Base-by-base conservation (phyloP, 2,113 vertebrate genomes). In the Oxygymnocypris stewartii region DNA sequence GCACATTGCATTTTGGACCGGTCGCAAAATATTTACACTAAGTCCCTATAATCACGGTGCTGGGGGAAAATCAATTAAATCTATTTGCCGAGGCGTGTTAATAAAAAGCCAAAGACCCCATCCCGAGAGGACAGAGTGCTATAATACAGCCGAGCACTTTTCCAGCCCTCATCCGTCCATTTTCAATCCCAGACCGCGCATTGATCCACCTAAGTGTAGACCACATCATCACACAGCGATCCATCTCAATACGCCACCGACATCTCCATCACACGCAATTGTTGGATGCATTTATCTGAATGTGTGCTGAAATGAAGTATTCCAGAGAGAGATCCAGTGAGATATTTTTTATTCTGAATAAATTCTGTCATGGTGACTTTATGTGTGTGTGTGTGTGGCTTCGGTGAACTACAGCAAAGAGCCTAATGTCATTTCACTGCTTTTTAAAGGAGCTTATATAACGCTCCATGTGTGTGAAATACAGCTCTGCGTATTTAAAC, bases 61-160 rank as follows among this genome's bases (percentile, higher is more conserved):
- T 61, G 65, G 44, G 14, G n/a, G 44, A 84, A 88, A 86, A 84
- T 84, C 88, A 81, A 88, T 88, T 84, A 76, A 76, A 87, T 87
- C 59, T 82, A 84, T 88, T 69, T 89, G 77, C 77, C 28, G 47
- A 71, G 82, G 35, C 12, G 20, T 35, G 85, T 65, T 85, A 89
- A 89, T 84, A 65, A 69, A 80, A 73, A 85, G 87, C 87, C 80
- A 82, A 42, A 54, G 81, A 35, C 61, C 74, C 61, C 12, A 80
- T 47, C 16, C 16, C 6, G 51, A 86, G 84, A 83, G 80, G 57
- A 49, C 81, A 84, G 31, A 14, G 57, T 54, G 76, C 10, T 88
- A 31, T 81, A 82, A 76, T 84, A 73, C 63, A 80, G 18, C 20
- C 14, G 2, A 40, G 47, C 51, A 57, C 35, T 23, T 71, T 65